Conservation (phyloP, 2,797 vertebrate species). For the Lophius americanus region DNA sequence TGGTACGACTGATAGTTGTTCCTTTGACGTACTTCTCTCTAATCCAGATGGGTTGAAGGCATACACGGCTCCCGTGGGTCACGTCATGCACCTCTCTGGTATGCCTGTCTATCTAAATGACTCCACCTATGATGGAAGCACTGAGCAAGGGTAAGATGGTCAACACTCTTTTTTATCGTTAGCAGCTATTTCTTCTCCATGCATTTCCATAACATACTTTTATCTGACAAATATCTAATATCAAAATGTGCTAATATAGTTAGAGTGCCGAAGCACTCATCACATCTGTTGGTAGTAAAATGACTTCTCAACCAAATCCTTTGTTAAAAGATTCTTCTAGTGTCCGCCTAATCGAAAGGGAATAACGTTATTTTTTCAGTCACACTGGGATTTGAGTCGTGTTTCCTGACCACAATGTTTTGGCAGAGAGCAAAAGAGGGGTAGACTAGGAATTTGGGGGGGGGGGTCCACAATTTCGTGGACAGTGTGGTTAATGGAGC, state of each 20-base stretch:
- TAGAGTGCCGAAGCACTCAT: conserved; percentile 26
- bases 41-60: conserved; percentile 87
- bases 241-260: conserved; percentile 25
- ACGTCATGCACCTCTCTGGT: conserved; percentile 86
- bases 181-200: conserved; percentile 25
- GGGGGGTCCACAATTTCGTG: conserved; percentile 48
- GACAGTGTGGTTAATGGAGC: conserved; percentile 74
- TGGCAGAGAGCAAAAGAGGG: conserved; percentile 50
- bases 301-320: conserved; percentile 26
- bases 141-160: conserved; percentile 82
- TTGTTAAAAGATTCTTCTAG: conserved; percentile 44
- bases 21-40: conserved; percentile 7
- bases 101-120: conserved; percentile 88
- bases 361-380: conserved; percentile 58
- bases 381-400: conserved; percentile 63
- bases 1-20: conserved; percentile 4
- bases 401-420: conserved; percentile 70
- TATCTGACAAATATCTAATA: conserved; percentile 20
- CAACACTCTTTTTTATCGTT: conserved; percentile 23
- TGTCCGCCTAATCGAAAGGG: conserved; percentile 64
- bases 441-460: conserved; percentile 17
- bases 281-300: conserved; percentile 52
- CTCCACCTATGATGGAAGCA: conserved; percentile 92
- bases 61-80: conserved; percentile 89
- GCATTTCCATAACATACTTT: conserved; percentile 5